These are phyloP conservation scores for Antennarius maculatus DNA, from an alignment of 2,797 vertebrate species.

Conservation along the genomic window DNA sequence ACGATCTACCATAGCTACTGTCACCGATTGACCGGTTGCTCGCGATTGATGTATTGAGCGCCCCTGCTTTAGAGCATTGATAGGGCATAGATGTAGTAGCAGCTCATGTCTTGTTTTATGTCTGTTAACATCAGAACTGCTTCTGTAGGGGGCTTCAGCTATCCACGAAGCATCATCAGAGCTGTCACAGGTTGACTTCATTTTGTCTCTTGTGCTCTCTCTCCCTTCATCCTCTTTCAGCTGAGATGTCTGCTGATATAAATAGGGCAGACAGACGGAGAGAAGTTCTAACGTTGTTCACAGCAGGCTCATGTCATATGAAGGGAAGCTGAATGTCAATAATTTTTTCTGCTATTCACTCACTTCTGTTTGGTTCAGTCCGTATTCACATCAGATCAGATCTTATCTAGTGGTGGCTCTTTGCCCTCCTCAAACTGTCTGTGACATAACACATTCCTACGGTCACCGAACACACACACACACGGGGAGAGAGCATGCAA, in stretches of 20 bases:
- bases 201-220: constrained; percentile 42
- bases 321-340: constrained; percentile 42
- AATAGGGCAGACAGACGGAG: constrained; percentile 54
- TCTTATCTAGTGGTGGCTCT: not conserved
- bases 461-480: constrained; percentile 3
- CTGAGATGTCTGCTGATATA: constrained; percentile 59
- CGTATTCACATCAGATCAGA: constrained; percentile 38
- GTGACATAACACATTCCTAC: constrained; percentile 25
- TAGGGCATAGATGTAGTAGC: not conserved
- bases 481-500: not conserved
- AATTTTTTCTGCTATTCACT: constrained; percentile 29
- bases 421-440: constrained; percentile 13
- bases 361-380: constrained; percentile 45
- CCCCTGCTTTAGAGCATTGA: not conserved
- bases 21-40: too few relatives aligned
- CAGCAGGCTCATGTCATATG: constrained; percentile 48
- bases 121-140: constrained; percentile 27
- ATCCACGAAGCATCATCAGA: constrained; percentile 52
- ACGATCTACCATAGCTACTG: too few relatives aligned
- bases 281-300: constrained; percentile 50
- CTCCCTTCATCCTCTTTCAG: constrained; percentile 17
- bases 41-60: too few relatives aligned
- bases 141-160: constrained; percentile 23
- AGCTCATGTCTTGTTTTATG: constrained; percentile 8
- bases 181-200: constrained; percentile 41